Base-by-base conservation (phyloP, 2,888 invertebrate genomes). In the Venustoraphidia nigricollis region DNA sequence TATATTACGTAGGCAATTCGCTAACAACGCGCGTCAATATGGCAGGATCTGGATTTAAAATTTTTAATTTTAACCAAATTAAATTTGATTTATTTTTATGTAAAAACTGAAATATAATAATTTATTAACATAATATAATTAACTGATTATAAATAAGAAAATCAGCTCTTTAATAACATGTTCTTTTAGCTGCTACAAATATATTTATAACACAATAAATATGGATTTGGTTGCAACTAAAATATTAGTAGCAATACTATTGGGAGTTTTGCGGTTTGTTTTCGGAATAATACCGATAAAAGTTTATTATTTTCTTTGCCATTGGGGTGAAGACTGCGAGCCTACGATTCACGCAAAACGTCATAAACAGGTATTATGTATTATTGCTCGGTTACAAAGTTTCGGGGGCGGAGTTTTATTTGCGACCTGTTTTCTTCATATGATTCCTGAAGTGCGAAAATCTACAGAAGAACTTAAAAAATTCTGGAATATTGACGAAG, bases 401-500 rank as follows among this genome's bases (percentile, higher is more conserved):
- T 72, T 75, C 53, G 73, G 75, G 14, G 74, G 74, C 9, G 75
- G 75, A 9, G 72, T 75, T 3, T 60, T 76, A n/a, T 65, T 76
- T 47, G 72, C 74, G 35, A 75, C 75, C 2, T 72, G 72, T 51
- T 73, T 75, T 54, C 61, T 73, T n/a, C 75, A 75, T 56, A 70
- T 75, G 68, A 68, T 75, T 56, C 71, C 73, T 2, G 74, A 74
- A 58, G 71, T 72, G 2, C 63, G 69, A 48, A 64, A 66, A 44
- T 64, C 67, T 9, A 60, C 71, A 48, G 62, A 65, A 41, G 58
- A 59, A 35, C 53, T 67, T n/a, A 63, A 62, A 49, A 54, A 56
- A 43, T 55, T 56, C 42, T 40, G 36, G 41, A 52, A 45, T 42
- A 50, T 50, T 37, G 51, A 51, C 35, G 62, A 60, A 10, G 56